Conservation (phyloP, 2,797 vertebrate species). For the Steatocranus sp. region DNA sequence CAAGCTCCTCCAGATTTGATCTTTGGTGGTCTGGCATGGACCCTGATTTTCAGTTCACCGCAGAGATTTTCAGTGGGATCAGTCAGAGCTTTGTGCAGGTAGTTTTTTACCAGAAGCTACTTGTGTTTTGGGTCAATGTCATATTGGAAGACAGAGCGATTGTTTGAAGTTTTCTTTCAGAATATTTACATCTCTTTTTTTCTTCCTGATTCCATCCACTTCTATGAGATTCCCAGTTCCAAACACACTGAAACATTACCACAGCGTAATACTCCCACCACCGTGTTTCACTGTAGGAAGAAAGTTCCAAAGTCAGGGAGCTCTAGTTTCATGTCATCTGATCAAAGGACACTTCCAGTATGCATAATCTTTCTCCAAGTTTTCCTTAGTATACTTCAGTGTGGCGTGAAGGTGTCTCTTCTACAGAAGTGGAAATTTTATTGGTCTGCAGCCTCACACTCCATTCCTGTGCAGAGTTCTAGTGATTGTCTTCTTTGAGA, state of each 20-base stretch:
- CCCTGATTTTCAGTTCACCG: accelerated
- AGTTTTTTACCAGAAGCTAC: accelerated
- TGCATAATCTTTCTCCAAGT: neutral
- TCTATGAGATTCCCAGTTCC: neutral
- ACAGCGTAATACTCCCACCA: neutral
- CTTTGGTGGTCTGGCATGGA: neutral
- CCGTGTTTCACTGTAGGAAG: neutral
- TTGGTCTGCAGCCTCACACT: neutral
- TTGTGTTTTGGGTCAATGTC: neutral
- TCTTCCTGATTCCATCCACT: neutral
- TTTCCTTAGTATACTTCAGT: neutral
- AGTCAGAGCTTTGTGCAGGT: neutral
- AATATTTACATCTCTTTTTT: neutral
- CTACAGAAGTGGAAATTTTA: neutral
- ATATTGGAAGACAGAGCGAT: neutral
- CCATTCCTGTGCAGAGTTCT: neutral
- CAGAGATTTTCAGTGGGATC: neutral
- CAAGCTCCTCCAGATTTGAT: neutral
- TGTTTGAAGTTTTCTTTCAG: neutral
- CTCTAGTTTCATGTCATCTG: neutral
- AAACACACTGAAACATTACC: neutral
- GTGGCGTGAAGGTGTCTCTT: neutral
- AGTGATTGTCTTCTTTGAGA: neutral
- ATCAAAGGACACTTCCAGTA: neutral
- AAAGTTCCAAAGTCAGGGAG: neutral